These are phyloP conservation scores for Neolamprologus variostigma DNA, from an alignment of 2,113 vertebrate species.

Conservation along the genomic window DNA sequence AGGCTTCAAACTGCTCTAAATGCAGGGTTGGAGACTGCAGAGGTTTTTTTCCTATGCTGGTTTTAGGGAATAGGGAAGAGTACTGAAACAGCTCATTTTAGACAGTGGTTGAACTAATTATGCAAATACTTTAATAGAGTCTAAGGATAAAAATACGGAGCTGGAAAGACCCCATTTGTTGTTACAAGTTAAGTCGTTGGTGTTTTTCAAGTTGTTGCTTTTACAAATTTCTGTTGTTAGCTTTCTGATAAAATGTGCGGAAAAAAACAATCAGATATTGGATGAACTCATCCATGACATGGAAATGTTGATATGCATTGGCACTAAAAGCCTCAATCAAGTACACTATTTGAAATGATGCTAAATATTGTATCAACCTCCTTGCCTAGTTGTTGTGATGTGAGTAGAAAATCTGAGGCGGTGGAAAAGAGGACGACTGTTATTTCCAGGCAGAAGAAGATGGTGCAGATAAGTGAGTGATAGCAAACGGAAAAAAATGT, in stretches of 20 bases:
- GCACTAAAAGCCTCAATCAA: neutral
- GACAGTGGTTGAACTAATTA: neutral
- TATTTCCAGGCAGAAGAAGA: neutral
- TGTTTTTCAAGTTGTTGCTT: neutral
- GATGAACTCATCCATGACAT: neutral
- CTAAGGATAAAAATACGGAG: neutral
- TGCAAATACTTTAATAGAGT: neutral
- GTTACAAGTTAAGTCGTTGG: neutral
- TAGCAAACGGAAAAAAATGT: neutral
- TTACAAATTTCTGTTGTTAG: neutral
- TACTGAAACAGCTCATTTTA: neutral
- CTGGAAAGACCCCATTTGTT: neutral
- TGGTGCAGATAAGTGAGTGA: neutral
- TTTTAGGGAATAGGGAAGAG: neutral
- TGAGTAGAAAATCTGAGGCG: neutral
- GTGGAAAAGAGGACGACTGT: neutral
- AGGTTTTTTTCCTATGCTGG: rapidly evolving
- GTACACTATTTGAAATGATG: neutral
- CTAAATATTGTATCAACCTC: neutral
- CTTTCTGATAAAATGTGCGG: neutral
- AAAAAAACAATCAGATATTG: neutral
- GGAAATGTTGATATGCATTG: neutral
- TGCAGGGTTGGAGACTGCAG: neutral
- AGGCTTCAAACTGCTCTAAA: neutral
- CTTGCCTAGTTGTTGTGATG: neutral